Percentiles rank a stretch among this genome's conserved stretches.
Evolutionary conservation across 2,113 vertebrate genomes (phyloP).

Genomic region (Tricholaema leucomelas): DNA sequence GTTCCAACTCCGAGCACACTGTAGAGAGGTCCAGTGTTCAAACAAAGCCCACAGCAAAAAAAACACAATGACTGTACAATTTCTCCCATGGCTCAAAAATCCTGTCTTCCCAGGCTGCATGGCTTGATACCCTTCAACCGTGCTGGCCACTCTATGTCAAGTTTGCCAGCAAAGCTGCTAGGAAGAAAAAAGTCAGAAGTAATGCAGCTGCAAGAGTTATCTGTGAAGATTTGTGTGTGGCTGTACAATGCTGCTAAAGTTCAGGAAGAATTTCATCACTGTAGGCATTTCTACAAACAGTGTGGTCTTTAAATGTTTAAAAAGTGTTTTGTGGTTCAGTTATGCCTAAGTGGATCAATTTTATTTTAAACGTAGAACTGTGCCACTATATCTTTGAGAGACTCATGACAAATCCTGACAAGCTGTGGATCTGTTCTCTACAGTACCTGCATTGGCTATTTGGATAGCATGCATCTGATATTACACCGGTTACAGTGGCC

Average conservation of each 20-base stretch:
- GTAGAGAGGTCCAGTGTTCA: neutral
- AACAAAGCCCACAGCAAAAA: neutral
- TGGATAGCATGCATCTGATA: neutral
- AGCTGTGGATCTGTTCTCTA: neutral
- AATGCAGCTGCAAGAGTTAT: neutral
- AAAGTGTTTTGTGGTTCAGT: conserved; percentile 21
- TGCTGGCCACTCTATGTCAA: neutral
- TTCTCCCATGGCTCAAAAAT: neutral
- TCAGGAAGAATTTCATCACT: neutral
- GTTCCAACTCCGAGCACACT: neutral
- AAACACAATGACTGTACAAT: neutral
- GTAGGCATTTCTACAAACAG: conserved; percentile 1
- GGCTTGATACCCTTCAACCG: neutral
- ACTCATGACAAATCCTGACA: neutral
- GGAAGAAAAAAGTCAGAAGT: neutral
- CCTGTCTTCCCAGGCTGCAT: neutral
- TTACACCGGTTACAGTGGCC: neutral
- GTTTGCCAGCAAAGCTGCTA: neutral
- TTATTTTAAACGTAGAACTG: neutral
- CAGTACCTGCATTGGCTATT: neutral
- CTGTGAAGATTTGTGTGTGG: neutral
- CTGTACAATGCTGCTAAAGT: neutral
- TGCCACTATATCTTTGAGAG: neutral
- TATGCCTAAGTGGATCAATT: conserved; percentile 26
- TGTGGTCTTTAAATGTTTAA: neutral